These are phyloP conservation scores for Heliornis fulica DNA, from an alignment of 2,113 vertebrate species.

Conservation along the genomic window DNA sequence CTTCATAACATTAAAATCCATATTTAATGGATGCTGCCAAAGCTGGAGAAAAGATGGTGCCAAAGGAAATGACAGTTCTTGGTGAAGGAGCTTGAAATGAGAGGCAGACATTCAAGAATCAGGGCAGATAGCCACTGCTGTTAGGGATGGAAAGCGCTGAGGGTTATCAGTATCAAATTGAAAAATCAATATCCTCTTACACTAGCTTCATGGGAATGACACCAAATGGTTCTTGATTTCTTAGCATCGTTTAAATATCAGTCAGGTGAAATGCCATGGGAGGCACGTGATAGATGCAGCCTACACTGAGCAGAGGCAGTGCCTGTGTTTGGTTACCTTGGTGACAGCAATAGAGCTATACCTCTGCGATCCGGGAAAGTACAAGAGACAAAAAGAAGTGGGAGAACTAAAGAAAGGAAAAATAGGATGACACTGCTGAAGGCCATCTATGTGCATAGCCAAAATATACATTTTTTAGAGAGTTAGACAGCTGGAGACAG, in stretches of 20 bases:
- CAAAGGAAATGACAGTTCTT: not conserved
- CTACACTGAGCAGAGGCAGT: not conserved
- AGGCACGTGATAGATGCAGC: not conserved
- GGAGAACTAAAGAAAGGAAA: not conserved
- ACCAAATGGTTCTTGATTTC: constrained; percentile 43
- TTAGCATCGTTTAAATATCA: constrained; percentile 12
- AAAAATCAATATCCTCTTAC: constrained; percentile 52
- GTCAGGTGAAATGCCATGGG: constrained; percentile 3
- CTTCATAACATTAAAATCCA: not conserved
- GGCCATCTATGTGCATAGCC: not conserved
- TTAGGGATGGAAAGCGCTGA: not conserved
- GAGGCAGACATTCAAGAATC: not conserved
- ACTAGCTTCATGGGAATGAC: constrained; percentile 9
- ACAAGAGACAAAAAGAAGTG: not conserved
- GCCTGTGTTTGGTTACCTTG: not conserved
- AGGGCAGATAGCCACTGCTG: not conserved
- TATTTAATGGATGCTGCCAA: not conserved
- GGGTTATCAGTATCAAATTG: constrained; percentile 22
- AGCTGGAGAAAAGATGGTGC: not conserved
- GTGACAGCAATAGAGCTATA: not conserved
- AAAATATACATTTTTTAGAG: not conserved
- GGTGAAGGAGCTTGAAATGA: not conserved
- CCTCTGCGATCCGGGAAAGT: not conserved
- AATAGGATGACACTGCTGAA: not conserved
- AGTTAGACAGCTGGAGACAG: not conserved